phyloP scores from a whole-genome alignment of 30 jellyfish, hydroid and myxozoan species.

The Hydractinia echinata region DNA sequence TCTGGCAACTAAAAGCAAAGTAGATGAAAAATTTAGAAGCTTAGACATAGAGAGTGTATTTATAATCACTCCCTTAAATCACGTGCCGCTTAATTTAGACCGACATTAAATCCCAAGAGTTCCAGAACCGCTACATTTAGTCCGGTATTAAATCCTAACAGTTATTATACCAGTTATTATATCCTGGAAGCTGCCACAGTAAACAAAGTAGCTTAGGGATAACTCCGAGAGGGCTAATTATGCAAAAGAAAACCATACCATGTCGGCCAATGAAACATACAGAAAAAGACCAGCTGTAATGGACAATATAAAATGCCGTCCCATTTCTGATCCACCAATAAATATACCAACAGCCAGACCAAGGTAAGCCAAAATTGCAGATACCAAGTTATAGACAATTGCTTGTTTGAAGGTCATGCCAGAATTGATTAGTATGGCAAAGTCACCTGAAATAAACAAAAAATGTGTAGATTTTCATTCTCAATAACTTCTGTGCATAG shows the following conservation, averaged over 20 bases:
- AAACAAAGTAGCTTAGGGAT: no score
- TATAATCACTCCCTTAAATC: neutral
- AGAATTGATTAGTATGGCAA: conserved; percentile 81
- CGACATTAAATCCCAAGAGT: neutral
- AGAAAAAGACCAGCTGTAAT: conserved; percentile 89
- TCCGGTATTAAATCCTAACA: neutral
- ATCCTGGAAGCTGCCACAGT: no score
- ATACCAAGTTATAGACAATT: conserved; percentile 69
- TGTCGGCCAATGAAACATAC: conserved; percentile 73
- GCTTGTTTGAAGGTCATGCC: conserved; percentile 92
- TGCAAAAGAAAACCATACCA: conserved; percentile 47
- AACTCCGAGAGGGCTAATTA: no score
- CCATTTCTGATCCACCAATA: conserved; percentile 70
- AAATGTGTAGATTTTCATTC: no score
- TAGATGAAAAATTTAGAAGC: neutral
- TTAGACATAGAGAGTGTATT: neutral
- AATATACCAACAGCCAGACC: conserved; percentile 84
- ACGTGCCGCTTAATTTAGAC: neutral
- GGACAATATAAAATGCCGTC: conserved; percentile 78
- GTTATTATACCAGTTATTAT: no score
- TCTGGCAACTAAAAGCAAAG: conserved; percentile 64
- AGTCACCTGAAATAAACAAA: conserved; percentile 57
- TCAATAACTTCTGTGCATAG: no score
- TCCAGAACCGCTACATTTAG: neutral
- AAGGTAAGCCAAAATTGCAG: conserved; percentile 72